Evolutionary conservation across 2,888 invertebrate genomes (phyloP).

Genomic region (Copidosoma aretas): DNA sequence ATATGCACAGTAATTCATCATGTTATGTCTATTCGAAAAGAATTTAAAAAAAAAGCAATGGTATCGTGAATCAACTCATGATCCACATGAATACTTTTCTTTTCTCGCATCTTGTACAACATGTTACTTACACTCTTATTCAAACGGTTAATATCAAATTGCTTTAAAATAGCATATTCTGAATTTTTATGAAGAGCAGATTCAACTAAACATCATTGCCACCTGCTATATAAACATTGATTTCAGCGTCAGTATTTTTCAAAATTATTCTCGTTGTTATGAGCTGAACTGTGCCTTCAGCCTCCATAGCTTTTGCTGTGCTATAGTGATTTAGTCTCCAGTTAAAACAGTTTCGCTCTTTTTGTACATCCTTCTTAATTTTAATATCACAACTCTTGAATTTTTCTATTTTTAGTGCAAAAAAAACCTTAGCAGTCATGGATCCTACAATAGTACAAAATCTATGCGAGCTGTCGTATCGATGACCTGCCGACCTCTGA

Average conservation of each 20-base stretch:
- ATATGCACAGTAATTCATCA: no score
- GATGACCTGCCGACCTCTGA: slow-evolving; percentile 34
- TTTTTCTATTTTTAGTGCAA: slow-evolving; percentile 24
- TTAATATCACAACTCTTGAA: slow-evolving; percentile 8
- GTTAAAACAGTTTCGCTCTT: slow-evolving; percentile 12
- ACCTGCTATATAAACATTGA: slow-evolving; percentile 19
- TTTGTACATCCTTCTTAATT: slow-evolving; percentile 9
- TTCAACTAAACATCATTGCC: slow-evolving; percentile 27
- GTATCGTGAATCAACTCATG: no score
- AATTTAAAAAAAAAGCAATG: no score
- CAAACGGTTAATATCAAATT: slow-evolving; percentile 7
- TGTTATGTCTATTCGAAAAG: no score
- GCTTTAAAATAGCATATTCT: slow-evolving; percentile 18
- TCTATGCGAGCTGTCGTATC: slow-evolving; percentile 41
- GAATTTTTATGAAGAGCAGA: slow-evolving; percentile 16
- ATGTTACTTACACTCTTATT: no score
- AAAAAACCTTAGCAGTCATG: slow-evolving; percentile 6
- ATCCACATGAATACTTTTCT: no score
- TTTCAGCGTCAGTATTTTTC: slow-evolving; percentile 16
- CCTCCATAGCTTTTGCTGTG: slow-evolving; percentile 37
- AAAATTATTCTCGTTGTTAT: slow-evolving; percentile 17
- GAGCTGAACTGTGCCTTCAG: slow-evolving; percentile 27
- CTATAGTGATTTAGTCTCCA: slow-evolving; percentile 31
- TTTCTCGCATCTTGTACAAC: no score
- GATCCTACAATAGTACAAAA: slow-evolving; percentile 13